Conservation (phyloP, 1,140 invertebrate species). For the Aphis gossypii region DNA sequence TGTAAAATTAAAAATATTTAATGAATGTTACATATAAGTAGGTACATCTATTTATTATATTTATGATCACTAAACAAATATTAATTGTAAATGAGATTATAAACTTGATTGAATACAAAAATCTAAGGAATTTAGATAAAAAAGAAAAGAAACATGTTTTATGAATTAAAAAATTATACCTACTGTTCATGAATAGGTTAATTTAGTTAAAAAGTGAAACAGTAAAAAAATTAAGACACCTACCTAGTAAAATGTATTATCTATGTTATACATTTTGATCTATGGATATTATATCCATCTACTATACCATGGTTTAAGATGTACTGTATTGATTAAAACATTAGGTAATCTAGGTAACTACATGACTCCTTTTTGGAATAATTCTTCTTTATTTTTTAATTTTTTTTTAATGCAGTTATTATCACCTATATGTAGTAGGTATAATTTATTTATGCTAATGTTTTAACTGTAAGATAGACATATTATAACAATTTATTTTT, state of each 20-base stretch:
- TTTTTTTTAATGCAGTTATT: background rate
- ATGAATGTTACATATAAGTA: background rate
- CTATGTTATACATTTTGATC: background rate
- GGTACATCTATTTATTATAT: background rate
- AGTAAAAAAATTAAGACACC: too few species aligned
- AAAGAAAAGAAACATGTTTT: background rate
- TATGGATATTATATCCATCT: background rate
- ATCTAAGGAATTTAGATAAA: background rate
- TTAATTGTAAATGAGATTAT: background rate
- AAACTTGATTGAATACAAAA: background rate
- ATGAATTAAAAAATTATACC: background rate
- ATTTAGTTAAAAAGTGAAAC: background rate
- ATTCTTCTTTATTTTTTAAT: background rate
- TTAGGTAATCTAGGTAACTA: background rate
- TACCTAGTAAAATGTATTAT: background rate
- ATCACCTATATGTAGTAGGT: background rate
- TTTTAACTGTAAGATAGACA: too few species aligned
- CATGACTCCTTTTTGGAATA: background rate
- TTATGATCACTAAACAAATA: background rate
- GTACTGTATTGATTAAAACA: background rate
- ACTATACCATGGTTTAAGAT: background rate
- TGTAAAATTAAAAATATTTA: background rate
- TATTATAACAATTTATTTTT: too few species aligned
- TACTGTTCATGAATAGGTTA: background rate
- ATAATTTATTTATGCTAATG: background rate